Evolutionary conservation across 2,113 vertebrate species (phyloP), one percentile per base, ranked within the genome.

Genomic region (Dolichallabes microphthalmus): DNA sequence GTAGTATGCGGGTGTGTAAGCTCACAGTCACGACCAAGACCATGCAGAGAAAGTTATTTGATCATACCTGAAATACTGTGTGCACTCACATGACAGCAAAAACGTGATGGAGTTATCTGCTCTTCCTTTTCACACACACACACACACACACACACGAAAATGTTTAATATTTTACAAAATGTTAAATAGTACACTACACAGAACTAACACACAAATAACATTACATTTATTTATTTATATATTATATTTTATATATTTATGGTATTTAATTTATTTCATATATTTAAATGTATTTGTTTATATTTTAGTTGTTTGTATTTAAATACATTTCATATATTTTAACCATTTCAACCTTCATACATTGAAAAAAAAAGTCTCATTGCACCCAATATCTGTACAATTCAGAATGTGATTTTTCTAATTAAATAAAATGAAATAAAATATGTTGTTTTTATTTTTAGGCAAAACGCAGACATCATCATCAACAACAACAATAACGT

Each of bases 1-100:
- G 3, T 58, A 79, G 76, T 79, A 79, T 60, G 76, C 76, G 19
- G 45, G 45, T 45, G 30, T 13, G 57, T 6, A 14, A 5, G 32
- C 76, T 78, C 32, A 12, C 75, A 60, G 76, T 79, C 76, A 79
- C 76, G 76, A 79, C 55, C 4, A 78, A 55, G 75, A 53, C 75
- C 53, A 13, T 58, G 76, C 55, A 39, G 52, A 55, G n/a, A 55
- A 79, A 79, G 76, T 79, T 60, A 1, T 58, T 78, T 22, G 20
- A 32, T 30, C 30, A 35, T 11, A 58, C 30, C 50, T 78, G n/a
- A 55, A 35, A 57, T 58, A 22, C 6, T 57, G 45, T 53, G 50
- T 50, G 45, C 73, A 27, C 73, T 45, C 13, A 52, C 14, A 58
- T 32, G 3, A 77, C n/a, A 57, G 27, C 1, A 19, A 5, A 15